A percentile compares a stretch with the other conserved stretches of the same genome.
Evolutionary conservation across 1,140 invertebrate species (phyloP).

Genomic region (Helicoverpa armigera): DNA sequence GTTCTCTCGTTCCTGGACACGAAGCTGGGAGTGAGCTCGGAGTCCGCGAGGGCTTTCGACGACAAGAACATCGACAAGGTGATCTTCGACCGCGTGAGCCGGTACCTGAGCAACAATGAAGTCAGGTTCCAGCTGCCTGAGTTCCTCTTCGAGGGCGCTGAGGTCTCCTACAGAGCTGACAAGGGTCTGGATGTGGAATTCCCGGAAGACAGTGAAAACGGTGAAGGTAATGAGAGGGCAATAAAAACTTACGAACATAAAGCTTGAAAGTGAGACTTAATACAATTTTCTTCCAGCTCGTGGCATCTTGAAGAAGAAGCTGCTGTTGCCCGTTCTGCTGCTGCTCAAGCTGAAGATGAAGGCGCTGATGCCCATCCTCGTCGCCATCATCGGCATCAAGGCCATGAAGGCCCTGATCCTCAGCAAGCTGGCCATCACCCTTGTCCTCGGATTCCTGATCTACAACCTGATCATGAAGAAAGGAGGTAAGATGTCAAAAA

Average conservation of each 20-base stretch:
- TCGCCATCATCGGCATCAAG: conserved; percentile 92
- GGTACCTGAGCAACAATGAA: conserved; percentile 90
- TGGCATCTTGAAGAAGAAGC: conserved; percentile 92
- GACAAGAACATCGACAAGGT: conserved; percentile 91
- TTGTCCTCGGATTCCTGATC: conserved; percentile 93
- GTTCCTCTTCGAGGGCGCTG: conserved; percentile 90
- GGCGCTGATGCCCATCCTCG: conserved; percentile 93
- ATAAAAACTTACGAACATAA: conserved; percentile 3
- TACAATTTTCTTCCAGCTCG: conserved; percentile 83
- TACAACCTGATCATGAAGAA: conserved; percentile 92
- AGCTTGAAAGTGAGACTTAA: conserved; percentile 18
- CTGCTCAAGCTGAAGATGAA: conserved; percentile 94
- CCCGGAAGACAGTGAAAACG: conserved; percentile 86
- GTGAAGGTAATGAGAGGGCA: conserved; percentile 74
- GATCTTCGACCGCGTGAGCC: conserved; percentile 90
- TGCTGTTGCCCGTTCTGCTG: conserved; percentile 92
- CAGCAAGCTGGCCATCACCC: conserved; percentile 92
- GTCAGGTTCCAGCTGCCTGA: conserved; percentile 91
- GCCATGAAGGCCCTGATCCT: conserved; percentile 93
- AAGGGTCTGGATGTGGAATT: conserved; percentile 89
- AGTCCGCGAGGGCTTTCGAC: conserved; percentile 86
- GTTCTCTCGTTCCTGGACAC: conserved; percentile 91
- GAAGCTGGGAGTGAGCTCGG: conserved; percentile 88
- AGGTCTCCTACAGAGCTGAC: conserved; percentile 90
- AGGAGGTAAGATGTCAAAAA: conserved; percentile 71